Base-by-base conservation (phyloP, 2,797 vertebrate genomes). In the Coreius guichenoti region DNA sequence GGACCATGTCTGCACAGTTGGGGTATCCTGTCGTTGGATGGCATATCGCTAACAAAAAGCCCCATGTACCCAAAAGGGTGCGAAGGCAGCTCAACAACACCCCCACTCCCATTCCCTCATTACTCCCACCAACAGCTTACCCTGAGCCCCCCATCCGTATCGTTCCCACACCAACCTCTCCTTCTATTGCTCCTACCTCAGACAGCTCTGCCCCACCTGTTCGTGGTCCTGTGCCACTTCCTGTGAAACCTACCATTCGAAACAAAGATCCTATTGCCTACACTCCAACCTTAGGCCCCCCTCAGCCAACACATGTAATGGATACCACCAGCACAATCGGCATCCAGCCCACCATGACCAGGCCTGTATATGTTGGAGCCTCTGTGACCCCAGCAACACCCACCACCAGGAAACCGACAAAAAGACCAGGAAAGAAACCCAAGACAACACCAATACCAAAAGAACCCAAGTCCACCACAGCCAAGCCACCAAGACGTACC, bases 31-130 rank as follows among this genome's bases (percentile, higher is more conserved):
- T 99, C 54, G 98, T 99, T 65, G 98, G 98, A 8, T 99, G 98
- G 98, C 98, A 99, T 89, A 98, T 99, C 0, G 97, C 98, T 74
- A 99, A 99, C 92, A 99, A 99, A 92, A 99, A 99, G 86, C 97
- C 97, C 39, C 95, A 97, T 43, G 90, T 97, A 69, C 96, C 97
- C 14, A 99, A 97, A 91, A 95, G 98, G 67, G 95, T 98, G 67
- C 94, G 97, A 86, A 94, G 98, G 58, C 97, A 98, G 69, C 94
- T 99, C 69, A 96, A 96, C n/a, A 97, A 97, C 92, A 98, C 98
- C 45, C 98, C 98, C 9, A 96, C 98, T 31, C 95, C 95, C 33
- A 91, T 96, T 17, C 95, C 94, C 63, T 96, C 95, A 51, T 90
- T 98, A 3, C 96, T 97, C 54, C 98, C 98, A 0, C 98, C 98